Conservation (phyloP, 2,113 vertebrate genomes). For the Bos indicus region DNA sequence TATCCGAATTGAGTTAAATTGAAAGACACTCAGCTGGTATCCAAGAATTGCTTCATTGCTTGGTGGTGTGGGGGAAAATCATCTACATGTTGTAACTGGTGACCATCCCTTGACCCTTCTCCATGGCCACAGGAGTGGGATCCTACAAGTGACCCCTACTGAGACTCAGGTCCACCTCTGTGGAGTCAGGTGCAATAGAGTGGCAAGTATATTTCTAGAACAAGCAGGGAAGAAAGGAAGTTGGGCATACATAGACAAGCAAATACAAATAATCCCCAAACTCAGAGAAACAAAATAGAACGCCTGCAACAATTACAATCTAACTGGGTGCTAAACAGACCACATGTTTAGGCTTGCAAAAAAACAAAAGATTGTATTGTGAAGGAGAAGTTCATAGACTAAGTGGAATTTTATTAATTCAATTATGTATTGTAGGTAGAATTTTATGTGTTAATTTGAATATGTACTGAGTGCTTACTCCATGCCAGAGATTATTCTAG, state of each 20-base stretch:
- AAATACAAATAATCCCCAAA: not conserved
- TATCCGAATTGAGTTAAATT: not conserved
- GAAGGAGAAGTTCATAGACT: not conserved
- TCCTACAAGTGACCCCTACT: not conserved
- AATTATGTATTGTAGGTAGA: not conserved
- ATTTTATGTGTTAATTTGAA: not conserved
- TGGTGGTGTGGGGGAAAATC: not conserved
- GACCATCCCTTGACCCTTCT: not conserved
- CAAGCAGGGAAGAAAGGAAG: not conserved
- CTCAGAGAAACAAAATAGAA: not conserved
- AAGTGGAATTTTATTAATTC: not conserved
- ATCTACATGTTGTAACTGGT: not conserved
- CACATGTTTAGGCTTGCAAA: not conserved
- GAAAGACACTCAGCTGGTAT: not conserved
- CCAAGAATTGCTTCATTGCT: not conserved
- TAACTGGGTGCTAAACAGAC: not conserved
- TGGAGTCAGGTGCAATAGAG: too few relatives aligned
- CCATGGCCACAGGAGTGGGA: too few relatives aligned
- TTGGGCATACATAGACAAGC: not conserved
- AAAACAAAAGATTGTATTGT: not conserved
- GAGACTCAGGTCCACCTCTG: too few relatives aligned
- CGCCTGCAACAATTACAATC: not conserved
- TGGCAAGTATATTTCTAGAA: not conserved
- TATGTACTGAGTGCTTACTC: not conserved
- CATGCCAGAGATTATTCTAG: not conserved